Base-by-base conservation (phyloP, 2,113 vertebrate species). In the Anguilla rostrata region DNA sequence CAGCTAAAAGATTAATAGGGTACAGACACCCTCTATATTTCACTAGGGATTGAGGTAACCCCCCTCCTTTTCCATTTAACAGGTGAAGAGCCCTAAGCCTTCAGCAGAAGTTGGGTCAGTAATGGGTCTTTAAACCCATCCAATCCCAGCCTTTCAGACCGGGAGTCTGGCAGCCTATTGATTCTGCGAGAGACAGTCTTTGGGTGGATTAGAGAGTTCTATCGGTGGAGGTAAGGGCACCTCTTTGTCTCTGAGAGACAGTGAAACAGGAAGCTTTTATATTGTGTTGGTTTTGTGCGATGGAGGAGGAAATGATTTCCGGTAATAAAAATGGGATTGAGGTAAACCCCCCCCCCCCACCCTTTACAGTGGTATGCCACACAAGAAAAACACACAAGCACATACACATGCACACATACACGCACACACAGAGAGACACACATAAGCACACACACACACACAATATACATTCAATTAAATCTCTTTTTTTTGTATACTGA, bases 261-360 rank as follows among this genome's bases (percentile, higher is more conserved):
- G 29, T 40, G 22, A 83, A 40, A 57, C 46, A 78, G 71, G 78
- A 85, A 88, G 63, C 83, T 49, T 83, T 60, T 86, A 29, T 81
- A 56, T n/a, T 53, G 60, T 83, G 60, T 66, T 84, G 66, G 41
- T 84, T 22, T 83, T 78, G 15, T 56, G 11, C 39, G 43, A 57
- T 39, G 43, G 84, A 90, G 88, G 39, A 89, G 87, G 91, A 90
- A 90, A 15, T 89, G 41, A 90, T 90, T 87, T 89, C 82, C 83
- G 79, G 86, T 90, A 89, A 91, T 84, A 88, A 90, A 91, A 91
- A 91, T 87, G 75, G 83, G 86, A 91, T 93, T 92, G 91, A 88
- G 88, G 49, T 53, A 53, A 53, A 0, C 49, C 49, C 49, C 49
- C 49, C 12, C 1, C 49, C 49, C 43, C n/a, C n/a, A n/a, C 43